A percentile compares a stretch with the other conserved stretches of the same genome.
These are phyloP conservation scores for Trachelus troglodyta DNA, from an alignment of 2,888 invertebrate species.

Conservation along the genomic window DNA sequence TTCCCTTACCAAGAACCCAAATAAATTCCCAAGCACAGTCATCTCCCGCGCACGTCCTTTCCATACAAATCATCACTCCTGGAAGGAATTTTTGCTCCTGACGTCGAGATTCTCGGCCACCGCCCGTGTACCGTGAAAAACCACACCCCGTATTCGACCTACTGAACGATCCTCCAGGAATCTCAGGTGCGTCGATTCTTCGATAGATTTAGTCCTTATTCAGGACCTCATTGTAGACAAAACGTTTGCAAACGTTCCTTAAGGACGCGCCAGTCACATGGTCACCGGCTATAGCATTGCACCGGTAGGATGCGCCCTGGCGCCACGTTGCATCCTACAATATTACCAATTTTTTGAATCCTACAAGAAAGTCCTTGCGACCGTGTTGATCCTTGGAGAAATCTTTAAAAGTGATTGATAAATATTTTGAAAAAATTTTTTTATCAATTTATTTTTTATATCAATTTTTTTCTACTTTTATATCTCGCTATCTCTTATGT, in stretches of 20 bases:
- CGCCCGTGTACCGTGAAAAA: constrained; percentile 41
- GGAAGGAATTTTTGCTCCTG: constrained; percentile 41
- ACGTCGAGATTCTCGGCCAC: constrained; percentile 45
- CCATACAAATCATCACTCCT: constrained; percentile 17
- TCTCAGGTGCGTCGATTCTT: background rate
- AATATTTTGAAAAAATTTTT: no score
- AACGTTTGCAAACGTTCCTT: background rate
- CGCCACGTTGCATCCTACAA: background rate
- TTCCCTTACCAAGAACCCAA: constrained; percentile 36
- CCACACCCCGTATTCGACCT: constrained; percentile 44
- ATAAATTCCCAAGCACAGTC: constrained; percentile 39
- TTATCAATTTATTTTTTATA: no score
- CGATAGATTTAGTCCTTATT: background rate
- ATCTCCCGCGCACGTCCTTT: background rate
- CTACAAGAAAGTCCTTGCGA: background rate
- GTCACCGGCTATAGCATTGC: background rate
- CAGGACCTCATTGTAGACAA: background rate
- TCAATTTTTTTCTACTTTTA: background rate
- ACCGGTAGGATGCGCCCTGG: background rate
- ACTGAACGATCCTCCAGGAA: background rate
- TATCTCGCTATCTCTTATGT: no score
- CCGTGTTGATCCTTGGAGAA: background rate
- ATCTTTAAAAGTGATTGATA: background rate
- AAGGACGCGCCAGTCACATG: background rate
- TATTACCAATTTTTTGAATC: background rate